phyloP scores from a whole-genome alignment of 2,113 vertebrate genomes.

The Crotalus tigris region DNA sequence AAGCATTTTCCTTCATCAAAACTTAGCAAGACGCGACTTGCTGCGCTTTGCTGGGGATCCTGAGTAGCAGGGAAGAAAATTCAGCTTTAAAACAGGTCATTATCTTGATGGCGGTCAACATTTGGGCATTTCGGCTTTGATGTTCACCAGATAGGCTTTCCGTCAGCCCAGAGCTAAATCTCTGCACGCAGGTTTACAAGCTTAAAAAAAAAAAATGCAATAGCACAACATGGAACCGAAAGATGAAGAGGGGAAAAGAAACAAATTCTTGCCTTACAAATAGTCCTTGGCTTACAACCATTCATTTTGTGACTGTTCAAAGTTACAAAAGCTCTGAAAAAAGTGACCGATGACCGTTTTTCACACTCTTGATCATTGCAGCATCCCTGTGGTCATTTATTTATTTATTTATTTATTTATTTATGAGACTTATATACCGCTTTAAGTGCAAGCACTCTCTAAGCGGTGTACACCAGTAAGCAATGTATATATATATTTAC shows the following conservation, averaged over 20 bases:
- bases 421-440: too few species aligned
- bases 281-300: neutral
- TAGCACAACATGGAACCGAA: neutral
- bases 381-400: neutral
- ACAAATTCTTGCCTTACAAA: neutral
- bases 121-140: neutral
- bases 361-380: neutral
- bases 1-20: constrained; percentile 71
- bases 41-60: constrained; percentile 28
- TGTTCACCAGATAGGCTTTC: neutral
- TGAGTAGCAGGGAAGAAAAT: constrained; percentile 44
- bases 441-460: too few species aligned
- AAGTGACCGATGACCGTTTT: neutral
- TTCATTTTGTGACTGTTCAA: neutral
- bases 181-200: neutral
- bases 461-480: too few species aligned
- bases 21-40: constrained; percentile 49
- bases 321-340: neutral
- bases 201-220: neutral
- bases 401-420: too few species aligned
- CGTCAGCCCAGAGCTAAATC: neutral
- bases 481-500: too few species aligned
- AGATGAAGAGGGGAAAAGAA: neutral
- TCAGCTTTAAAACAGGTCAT: constrained; percentile 63
- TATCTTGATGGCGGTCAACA: neutral